Evolutionary conservation across 2,888 invertebrate species (phyloP).

Genomic region (Tachina grossa): DNA sequence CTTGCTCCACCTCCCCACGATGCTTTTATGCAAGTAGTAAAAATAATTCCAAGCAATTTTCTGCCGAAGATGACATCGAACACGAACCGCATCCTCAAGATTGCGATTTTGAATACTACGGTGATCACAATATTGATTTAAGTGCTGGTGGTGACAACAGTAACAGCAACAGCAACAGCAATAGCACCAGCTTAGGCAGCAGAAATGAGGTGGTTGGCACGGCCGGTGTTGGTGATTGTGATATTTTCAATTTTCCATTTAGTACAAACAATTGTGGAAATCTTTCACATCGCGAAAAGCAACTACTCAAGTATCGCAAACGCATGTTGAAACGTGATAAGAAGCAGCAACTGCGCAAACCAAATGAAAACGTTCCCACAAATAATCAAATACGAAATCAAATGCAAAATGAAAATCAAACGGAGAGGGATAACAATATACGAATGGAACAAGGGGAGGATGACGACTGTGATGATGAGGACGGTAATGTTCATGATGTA

Average conservation of each 20-base stretch:
- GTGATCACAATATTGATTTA: constrained; percentile 38
- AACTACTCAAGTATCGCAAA: constrained; percentile 82
- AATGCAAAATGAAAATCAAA: constrained; percentile 9
- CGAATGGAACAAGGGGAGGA: constrained; percentile 77
- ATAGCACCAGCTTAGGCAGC: constrained; percentile 53
- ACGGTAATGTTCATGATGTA: constrained; percentile 29
- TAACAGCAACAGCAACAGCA: constrained; percentile 11
- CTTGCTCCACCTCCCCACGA: constrained; percentile 20
- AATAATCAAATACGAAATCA: constrained; percentile 21
- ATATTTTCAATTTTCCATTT: constrained; percentile 72
- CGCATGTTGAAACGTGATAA: constrained; percentile 82
- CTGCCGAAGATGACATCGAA: background rate
- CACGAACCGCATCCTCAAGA: background rate
- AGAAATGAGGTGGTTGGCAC: constrained; percentile 54
- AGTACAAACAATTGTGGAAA: constrained; percentile 71
- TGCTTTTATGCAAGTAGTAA: constrained; percentile 19
- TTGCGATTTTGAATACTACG: constrained; percentile 49
- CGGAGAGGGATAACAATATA: background rate
- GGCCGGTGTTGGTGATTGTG: constrained; percentile 60
- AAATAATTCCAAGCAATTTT: constrained; percentile 21
- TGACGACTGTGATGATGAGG: constrained; percentile 60
- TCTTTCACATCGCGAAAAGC: constrained; percentile 81
- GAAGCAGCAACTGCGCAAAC: constrained; percentile 74
- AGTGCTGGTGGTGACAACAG: constrained; percentile 63
- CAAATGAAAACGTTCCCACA: constrained; percentile 7